A percentile compares a stretch with the other conserved stretches of the same genome.
phyloP scores from a whole-genome alignment of 2,113 vertebrate species.

The human (Homo sapiens) region DNA sequence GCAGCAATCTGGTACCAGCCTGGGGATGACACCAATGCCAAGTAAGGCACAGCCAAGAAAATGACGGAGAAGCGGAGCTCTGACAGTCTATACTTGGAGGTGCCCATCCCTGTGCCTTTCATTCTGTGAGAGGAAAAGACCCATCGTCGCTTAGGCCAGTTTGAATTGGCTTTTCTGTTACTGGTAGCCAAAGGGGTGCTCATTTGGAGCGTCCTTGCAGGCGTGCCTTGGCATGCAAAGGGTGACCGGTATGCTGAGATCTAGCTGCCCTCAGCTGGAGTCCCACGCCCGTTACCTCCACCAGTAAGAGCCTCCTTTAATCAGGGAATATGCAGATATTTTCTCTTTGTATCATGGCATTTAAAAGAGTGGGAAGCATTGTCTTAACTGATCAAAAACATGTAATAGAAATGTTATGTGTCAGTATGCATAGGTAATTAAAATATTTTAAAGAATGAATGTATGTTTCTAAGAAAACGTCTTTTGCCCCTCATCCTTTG shows the following conservation, averaged over 20 bases:
- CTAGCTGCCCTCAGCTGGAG: background rate
- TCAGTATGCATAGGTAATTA: background rate
- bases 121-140: background rate
- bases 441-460: background rate
- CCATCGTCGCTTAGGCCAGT: background rate
- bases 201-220: background rate
- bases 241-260: background rate
- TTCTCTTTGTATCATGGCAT: background rate
- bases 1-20: background rate
- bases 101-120: background rate
- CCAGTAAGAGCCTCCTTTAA: background rate
- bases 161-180: background rate
- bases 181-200: background rate
- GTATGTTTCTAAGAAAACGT: slow-evolving; percentile 19
- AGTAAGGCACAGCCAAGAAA: background rate
- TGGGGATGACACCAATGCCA: too few species aligned
- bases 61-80: background rate
- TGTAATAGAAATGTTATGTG: background rate
- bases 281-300: background rate
- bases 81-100: background rate
- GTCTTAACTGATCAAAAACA: background rate
- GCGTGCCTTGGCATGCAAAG: background rate
- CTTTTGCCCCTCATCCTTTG: background rate
- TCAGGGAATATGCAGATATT: background rate
- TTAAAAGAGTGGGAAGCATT: background rate